A percentile compares a stretch with the other conserved stretches of the same genome.
These are phyloP conservation scores for Epinephelus moara DNA, from an alignment of 2,113 vertebrate genomes.

Conservation along the genomic window DNA sequence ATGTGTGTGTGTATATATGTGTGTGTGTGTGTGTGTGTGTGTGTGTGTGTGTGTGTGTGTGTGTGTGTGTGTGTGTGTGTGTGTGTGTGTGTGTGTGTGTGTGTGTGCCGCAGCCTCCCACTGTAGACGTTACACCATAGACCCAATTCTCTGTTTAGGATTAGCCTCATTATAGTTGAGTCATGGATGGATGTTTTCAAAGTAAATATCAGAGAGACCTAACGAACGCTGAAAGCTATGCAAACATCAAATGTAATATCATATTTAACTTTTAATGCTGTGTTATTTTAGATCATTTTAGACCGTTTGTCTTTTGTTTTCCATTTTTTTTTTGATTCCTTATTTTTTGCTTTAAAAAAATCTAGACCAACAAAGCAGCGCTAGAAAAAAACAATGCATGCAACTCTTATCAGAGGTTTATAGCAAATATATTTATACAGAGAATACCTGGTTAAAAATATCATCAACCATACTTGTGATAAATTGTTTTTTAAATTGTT, in stretches of 20 bases:
- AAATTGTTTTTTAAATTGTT: background rate
- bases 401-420: background rate
- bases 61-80: background rate
- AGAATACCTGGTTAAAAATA: background rate
- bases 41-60: background rate
- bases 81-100: background rate
- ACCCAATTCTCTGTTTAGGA: constrained; percentile 21
- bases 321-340: too few species aligned
- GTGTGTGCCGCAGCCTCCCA: background rate
- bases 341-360: background rate
- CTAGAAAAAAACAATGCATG: background rate
- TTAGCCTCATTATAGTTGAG: constrained; percentile 33
- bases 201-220: background rate
- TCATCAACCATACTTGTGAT: background rate
- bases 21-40: background rate
- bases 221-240: background rate
- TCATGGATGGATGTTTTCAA: constrained; percentile 41
- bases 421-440: background rate
- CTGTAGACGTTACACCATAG: constrained; percentile 44
- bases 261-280: background rate
- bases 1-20: background rate
- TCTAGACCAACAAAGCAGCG: too few species aligned
- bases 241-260: background rate
- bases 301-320: background rate
- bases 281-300: background rate